These are phyloP conservation scores for Lasiommata megera DNA, from an alignment of 2,888 invertebrate species.

Conservation along the genomic window DNA sequence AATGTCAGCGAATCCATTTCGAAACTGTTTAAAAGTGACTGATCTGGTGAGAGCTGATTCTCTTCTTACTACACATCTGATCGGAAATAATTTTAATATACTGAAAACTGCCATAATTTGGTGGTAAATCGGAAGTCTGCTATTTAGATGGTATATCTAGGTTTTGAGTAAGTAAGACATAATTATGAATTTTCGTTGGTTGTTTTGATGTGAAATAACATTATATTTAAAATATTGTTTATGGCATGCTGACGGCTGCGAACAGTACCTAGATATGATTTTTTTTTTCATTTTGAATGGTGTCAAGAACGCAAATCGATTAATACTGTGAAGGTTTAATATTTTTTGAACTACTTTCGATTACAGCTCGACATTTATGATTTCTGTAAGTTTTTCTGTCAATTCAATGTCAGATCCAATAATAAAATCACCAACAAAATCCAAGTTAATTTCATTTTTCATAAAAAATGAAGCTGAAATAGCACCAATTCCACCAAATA, in stretches of 20 bases:
- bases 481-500: neutral
- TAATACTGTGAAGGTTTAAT: neutral
- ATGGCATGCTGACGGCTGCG: conserved; percentile 49
- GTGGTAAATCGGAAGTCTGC: neutral
- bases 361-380: neutral
- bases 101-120: conserved; percentile 47
- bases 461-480: conserved; percentile 14
- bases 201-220: conserved; percentile 35
- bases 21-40: conserved; percentile 7
- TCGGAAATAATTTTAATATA: conserved; percentile 43
- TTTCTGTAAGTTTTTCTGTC: neutral
- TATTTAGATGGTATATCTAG: conserved; percentile 27
- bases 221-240: conserved; percentile 31
- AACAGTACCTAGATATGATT: conserved; percentile 38
- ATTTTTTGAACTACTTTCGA: neutral
- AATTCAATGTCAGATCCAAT: neutral
- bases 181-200: conserved; percentile 43
- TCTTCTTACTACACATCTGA: conserved; percentile 22
- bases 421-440: conserved; percentile 11
- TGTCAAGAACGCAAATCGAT: conserved; percentile 3
- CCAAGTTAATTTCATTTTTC: neutral
- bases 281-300: conserved; percentile 7
- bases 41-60: neutral
- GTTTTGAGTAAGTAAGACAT: conserved; percentile 39
- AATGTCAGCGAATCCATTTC: conserved; percentile 50